Base-by-base conservation (phyloP, 2,888 invertebrate genomes). In the Emesis russula region DNA sequence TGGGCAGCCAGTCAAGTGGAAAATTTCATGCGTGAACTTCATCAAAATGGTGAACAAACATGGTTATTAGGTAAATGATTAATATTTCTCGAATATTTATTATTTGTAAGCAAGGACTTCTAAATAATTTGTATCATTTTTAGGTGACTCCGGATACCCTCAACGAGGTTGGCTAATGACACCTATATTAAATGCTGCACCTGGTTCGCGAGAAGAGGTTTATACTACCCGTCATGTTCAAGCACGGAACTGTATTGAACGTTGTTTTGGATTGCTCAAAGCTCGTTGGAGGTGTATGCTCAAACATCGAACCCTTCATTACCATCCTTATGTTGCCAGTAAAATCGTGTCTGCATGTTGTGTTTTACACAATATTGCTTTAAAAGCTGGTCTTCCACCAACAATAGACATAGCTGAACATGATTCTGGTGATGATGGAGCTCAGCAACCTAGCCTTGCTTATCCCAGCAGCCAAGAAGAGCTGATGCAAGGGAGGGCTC, bases 31-130 rank as follows among this genome's bases (percentile, higher is more conserved):
- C 85, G 84, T 25, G 86, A 53, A 11, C 84, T 91, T 36, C 86
- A 89, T 83, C 83, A 75, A 85, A 87, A 73, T 85, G 81, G 82
- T 75, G 89, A 92, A 84, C 87, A 88, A 83, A 86, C 87, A 38
- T 90, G 87, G 87, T 81, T 92, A 44, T 86, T 91, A 75, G 89
- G 91, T 89, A 91, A 68, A 25, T 25, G 25, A 25, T 25, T 25
- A 25, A 25, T 25, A 25, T 25, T 25, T 25, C 25, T 25, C 25
- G 25, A 25, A 25, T 25, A 25, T 25, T 25, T 25, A 25, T 25
- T 25, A 25, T 25, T 25, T 25, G 25, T 25, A 25, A 25, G 25
- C 25, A 25, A 25, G 25, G 25, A 25, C 25, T 25, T 25, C 25
- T 25, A 25, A n/a, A 13, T 74, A 25, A 33, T 80, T 66, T 25